A percentile compares a stretch with the other conserved stretches of the same genome.
These are phyloP conservation scores for Chrysomela aeneicollis DNA, from an alignment of 2,888 invertebrate genomes.

Conservation along the genomic window DNA sequence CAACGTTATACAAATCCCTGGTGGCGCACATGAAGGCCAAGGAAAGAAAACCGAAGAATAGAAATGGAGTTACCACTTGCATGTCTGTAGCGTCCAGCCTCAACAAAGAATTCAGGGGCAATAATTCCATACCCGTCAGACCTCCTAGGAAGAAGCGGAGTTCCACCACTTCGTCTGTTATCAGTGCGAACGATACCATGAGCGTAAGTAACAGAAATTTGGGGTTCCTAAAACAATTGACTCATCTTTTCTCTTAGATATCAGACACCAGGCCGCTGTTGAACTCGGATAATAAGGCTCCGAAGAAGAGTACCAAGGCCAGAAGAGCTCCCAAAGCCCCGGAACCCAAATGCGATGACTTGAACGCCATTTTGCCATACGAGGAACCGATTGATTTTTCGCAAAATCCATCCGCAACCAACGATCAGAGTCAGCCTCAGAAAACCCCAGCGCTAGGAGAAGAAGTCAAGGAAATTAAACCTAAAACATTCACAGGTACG, in stretches of 20 bases:
- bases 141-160: slow-evolving; percentile 80
- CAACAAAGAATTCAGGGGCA: slow-evolving; percentile 45
- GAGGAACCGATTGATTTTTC: slow-evolving; percentile 52
- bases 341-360: slow-evolving; percentile 51
- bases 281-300: slow-evolving; percentile 60
- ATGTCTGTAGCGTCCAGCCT: slow-evolving; percentile 76
- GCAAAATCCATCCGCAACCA: not conserved
- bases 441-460: slow-evolving; percentile 20
- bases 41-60: slow-evolving; percentile 71
- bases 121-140: slow-evolving; percentile 66
- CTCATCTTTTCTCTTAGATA: slow-evolving; percentile 44
- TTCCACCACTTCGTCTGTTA: slow-evolving; percentile 66
- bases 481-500: slow-evolving; percentile 60
- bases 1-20: slow-evolving; percentile 87
- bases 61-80: slow-evolving; percentile 80
- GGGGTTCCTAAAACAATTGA: not conserved
- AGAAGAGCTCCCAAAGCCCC: slow-evolving; percentile 67
- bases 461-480: slow-evolving; percentile 67
- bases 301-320: slow-evolving; percentile 68
- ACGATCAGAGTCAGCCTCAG: slow-evolving; percentile 9
- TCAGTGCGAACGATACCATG: slow-evolving; percentile 68
- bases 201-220: slow-evolving; percentile 49
- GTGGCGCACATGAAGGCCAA: slow-evolving; percentile 79
- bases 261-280: slow-evolving; percentile 58
- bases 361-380: slow-evolving; percentile 59